Conservation (phyloP, 2,113 vertebrate genomes). For the Peucedramus taeniatus region DNA sequence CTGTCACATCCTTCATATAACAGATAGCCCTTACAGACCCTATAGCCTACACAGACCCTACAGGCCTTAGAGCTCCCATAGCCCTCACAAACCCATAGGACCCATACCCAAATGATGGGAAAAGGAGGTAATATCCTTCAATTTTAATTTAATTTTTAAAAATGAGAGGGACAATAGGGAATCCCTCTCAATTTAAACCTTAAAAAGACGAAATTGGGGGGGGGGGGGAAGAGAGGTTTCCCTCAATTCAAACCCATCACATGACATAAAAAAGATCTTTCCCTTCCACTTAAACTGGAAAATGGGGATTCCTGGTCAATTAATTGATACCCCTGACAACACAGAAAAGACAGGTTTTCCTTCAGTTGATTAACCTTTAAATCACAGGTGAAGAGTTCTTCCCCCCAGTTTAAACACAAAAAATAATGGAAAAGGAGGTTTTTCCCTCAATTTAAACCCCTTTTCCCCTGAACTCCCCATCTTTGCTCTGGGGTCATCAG, state of each 20-base stretch:
- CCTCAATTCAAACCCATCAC: not conserved
- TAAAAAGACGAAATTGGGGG: not conserved
- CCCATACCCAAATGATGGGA: not conserved
- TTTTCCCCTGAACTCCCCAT: not conserved
- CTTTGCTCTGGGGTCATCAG: not conserved
- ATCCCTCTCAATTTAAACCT: not conserved
- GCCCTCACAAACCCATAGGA: not conserved
- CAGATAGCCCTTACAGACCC: not conserved
- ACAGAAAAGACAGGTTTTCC: not conserved
- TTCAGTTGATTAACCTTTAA: not conserved
- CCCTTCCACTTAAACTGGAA: not conserved
- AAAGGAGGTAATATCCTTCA: not conserved
- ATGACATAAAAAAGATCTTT: no score
- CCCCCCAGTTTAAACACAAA: not conserved
- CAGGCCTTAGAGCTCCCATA: not conserved
- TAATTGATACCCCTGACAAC: not conserved
- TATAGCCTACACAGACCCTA: not conserved
- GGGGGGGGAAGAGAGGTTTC: no score
- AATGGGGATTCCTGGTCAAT: not conserved
- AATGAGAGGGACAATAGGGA: not conserved
- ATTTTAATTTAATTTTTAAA: not conserved
- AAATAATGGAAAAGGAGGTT: not conserved
- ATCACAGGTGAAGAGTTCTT: not conserved
- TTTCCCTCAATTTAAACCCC: not conserved
- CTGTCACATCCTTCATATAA: no score